Percentiles rank a stretch among this genome's conserved stretches.
phyloP scores from a whole-genome alignment of 2,113 vertebrate genomes.

The Nanorana parkeri region DNA sequence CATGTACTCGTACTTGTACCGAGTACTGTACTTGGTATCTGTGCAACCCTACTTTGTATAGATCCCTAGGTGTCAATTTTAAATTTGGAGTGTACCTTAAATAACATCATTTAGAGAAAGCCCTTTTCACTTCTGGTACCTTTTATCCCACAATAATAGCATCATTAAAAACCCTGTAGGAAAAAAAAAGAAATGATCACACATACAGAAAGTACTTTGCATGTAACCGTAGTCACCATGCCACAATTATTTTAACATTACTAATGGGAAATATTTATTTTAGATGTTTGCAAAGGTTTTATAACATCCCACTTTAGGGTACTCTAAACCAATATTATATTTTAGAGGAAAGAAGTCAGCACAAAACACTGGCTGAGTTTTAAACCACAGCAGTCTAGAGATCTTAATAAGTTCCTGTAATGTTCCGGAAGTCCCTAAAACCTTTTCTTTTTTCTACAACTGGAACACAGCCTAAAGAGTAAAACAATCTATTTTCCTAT shows the following conservation, averaged over 20 bases:
- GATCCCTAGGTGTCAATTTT: too few relatives aligned
- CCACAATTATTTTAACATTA: slow-evolving; percentile 15
- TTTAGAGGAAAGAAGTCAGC: slow-evolving; percentile 80
- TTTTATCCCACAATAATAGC: too few relatives aligned
- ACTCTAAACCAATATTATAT: slow-evolving; percentile 82
- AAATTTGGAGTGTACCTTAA: too few relatives aligned
- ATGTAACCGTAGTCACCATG: slow-evolving; percentile 4
- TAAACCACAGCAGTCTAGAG: slow-evolving; percentile 74
- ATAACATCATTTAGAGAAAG: too few relatives aligned
- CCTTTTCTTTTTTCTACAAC: slow-evolving; percentile 62
- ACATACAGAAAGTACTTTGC: slow-evolving; percentile 28
- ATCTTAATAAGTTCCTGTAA: slow-evolving; percentile 77
- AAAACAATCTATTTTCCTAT: slow-evolving; percentile 62
- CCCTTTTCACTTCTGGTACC: too few relatives aligned
- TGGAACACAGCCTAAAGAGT: slow-evolving; percentile 79
- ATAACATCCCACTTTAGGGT: slow-evolving; percentile 77
- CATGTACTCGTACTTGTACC: too few relatives aligned
- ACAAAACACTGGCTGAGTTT: slow-evolving; percentile 83
- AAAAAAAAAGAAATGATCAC: slow-evolving; percentile 73
- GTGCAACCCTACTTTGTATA: too few relatives aligned
- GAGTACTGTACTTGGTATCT: too few relatives aligned
- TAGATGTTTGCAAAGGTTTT: slow-evolving; percentile 55
- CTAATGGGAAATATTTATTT: slow-evolving; percentile 26
- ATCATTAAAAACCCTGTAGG: slow-evolving; percentile 17
- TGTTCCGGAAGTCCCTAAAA: slow-evolving; percentile 78